Conservation (phyloP, 2,797 vertebrate species). For the Gallinago nigripennis region DNA sequence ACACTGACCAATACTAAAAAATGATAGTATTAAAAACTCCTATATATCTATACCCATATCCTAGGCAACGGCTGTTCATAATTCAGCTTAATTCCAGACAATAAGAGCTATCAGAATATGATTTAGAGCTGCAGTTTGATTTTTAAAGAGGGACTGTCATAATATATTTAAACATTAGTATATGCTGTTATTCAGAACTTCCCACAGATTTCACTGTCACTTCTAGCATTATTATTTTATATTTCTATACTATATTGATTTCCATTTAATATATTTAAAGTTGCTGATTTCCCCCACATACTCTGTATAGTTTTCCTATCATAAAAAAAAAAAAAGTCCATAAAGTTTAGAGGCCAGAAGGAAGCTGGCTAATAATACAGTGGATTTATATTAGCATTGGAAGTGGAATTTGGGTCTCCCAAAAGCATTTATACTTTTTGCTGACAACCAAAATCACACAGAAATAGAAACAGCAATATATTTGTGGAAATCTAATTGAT, state of each 20-base stretch:
- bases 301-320: neutral
- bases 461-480: neutral
- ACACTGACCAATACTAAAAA: neutral
- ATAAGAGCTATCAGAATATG: conserved; percentile 15
- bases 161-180: conserved; percentile 29
- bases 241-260: neutral
- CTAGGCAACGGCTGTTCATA: neutral
- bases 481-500: neutral
- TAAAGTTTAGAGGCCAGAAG: neutral
- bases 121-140: conserved; percentile 47
- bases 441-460: neutral
- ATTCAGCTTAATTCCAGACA: conserved; percentile 12
- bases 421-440: neutral
- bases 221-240: conserved; percentile 23
- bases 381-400: neutral
- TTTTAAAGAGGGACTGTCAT: conserved; percentile 41
- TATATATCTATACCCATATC: neutral
- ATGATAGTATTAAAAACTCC: neutral
- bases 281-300: neutral
- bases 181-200: conserved; percentile 23
- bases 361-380: neutral
- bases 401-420: neutral
- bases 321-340: neutral
- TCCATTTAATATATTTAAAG: neutral
- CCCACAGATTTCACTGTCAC: conserved; percentile 22